A percentile compares a stretch with the other conserved stretches of the same genome.
Evolutionary conservation across 1,140 invertebrate species (phyloP).

Genomic region (Leptonema lineaticorne): DNA sequence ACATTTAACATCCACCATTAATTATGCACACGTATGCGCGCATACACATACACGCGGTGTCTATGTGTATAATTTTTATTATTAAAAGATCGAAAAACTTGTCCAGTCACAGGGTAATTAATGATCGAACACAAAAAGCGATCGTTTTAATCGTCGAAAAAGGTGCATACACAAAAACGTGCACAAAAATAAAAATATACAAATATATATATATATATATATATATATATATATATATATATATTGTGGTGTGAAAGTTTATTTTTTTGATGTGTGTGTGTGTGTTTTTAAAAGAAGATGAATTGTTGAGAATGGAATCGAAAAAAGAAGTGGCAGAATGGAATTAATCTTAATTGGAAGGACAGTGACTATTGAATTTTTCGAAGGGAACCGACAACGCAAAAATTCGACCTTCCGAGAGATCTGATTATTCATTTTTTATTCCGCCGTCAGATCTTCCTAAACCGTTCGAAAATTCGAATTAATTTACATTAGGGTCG

Average conservation of each 20-base stretch:
- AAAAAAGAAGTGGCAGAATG: slow-evolving; percentile 5
- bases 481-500: neutral
- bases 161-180: neutral
- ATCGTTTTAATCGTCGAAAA: slow-evolving; percentile 19
- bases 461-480: neutral
- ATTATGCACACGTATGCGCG: too few species aligned
- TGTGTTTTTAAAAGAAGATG: too few species aligned
- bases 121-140: slow-evolving; percentile 1
- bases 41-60: too few species aligned
- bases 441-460: neutral
- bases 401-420: neutral
- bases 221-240: too few species aligned
- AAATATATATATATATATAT: too few species aligned
- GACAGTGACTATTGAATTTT: slow-evolving; percentile 32
- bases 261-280: too few species aligned
- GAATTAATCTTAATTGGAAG: slow-evolving; percentile 26
- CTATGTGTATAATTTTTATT: too few species aligned
- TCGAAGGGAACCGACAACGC: neutral
- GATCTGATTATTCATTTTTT: neutral
- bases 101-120: slow-evolving; percentile 16
- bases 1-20: too few species aligned
- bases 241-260: too few species aligned
- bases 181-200: too few species aligned
- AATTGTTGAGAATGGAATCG: neutral
- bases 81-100: too few species aligned